These are phyloP conservation scores for Ceyx melanurus DNA, from an alignment of 2,113 vertebrate genomes.

Conservation along the genomic window DNA sequence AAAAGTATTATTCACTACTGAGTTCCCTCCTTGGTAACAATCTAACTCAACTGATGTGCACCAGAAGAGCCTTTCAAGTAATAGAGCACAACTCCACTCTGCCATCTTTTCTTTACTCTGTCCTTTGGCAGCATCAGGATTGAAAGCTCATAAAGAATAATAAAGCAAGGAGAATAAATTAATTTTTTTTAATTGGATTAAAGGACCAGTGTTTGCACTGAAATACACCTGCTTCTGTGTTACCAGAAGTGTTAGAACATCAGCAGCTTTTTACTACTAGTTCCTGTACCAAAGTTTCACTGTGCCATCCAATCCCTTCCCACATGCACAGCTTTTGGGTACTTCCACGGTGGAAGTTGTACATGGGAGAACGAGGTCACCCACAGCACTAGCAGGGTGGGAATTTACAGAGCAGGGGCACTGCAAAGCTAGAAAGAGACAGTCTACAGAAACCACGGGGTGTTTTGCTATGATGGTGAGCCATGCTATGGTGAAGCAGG, in stretches of 20 bases:
- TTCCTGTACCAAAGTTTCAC: background rate
- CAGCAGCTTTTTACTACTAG: background rate
- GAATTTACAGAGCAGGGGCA: background rate
- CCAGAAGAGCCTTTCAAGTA: background rate
- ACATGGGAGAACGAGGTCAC: background rate
- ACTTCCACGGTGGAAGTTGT: background rate
- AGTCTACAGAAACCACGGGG: accelerated
- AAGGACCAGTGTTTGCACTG: background rate
- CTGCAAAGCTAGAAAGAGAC: background rate
- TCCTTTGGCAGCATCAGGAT: background rate
- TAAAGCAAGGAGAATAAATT: background rate
- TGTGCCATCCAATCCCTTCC: background rate
- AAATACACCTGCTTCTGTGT: background rate
- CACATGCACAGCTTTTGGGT: background rate
- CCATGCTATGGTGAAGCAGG: background rate
- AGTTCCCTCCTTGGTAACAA: background rate
- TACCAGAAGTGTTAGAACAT: background rate
- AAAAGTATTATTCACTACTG: background rate
- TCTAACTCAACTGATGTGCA: background rate
- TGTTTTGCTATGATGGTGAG: background rate
- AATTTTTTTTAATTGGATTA: background rate
- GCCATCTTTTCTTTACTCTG: background rate
- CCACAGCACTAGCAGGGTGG: background rate
- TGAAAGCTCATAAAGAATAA: background rate
- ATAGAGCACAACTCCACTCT: background rate